A percentile compares a stretch with the other conserved stretches of the same genome.
Evolutionary conservation across 2,888 invertebrate species (phyloP).

Genomic region (Drosophila anomalata): DNA sequence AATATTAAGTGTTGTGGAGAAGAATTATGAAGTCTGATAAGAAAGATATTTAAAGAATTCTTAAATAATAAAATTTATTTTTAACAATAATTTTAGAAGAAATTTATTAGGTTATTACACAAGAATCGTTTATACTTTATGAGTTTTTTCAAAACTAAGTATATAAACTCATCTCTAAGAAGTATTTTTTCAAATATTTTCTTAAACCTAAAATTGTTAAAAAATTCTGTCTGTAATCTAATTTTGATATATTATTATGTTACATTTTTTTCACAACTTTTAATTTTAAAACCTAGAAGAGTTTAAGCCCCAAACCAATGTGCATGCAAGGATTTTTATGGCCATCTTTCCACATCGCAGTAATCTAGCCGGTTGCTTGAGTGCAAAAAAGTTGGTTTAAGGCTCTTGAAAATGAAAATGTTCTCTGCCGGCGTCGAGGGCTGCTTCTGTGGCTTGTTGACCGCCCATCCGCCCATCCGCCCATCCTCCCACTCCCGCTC

Average conservation of each 20-base stretch:
- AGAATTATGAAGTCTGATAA: too few species aligned
- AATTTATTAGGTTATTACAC: too few species aligned
- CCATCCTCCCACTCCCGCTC: not conserved
- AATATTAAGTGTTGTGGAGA: too few species aligned
- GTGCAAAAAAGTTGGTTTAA: slow-evolving; percentile 62
- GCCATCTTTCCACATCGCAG: slow-evolving; percentile 41
- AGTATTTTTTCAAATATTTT: too few species aligned
- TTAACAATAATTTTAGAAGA: too few species aligned
- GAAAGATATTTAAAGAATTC: too few species aligned
- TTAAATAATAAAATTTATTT: too few species aligned
- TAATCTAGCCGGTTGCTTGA: slow-evolving; percentile 57
- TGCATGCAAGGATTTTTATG: slow-evolving; percentile 57
- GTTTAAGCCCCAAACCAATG: slow-evolving; percentile 39
- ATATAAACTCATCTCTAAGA: too few species aligned
- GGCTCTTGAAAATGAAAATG: slow-evolving; percentile 73
- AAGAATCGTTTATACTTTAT: too few species aligned
- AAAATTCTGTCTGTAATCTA: not conserved
- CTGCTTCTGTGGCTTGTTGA: slow-evolving; percentile 51
- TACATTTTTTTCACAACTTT: not conserved
- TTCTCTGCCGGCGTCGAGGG: slow-evolving; percentile 39
- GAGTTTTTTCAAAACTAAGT: too few species aligned
- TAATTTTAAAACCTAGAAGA: not conserved
- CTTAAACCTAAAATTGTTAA: too few species aligned
- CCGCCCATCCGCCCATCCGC: slow-evolving; percentile 30
- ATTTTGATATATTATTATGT: not conserved